These are phyloP conservation scores for Anser cygnoides DNA, from an alignment of 2,113 vertebrate species.

Conservation along the genomic window DNA sequence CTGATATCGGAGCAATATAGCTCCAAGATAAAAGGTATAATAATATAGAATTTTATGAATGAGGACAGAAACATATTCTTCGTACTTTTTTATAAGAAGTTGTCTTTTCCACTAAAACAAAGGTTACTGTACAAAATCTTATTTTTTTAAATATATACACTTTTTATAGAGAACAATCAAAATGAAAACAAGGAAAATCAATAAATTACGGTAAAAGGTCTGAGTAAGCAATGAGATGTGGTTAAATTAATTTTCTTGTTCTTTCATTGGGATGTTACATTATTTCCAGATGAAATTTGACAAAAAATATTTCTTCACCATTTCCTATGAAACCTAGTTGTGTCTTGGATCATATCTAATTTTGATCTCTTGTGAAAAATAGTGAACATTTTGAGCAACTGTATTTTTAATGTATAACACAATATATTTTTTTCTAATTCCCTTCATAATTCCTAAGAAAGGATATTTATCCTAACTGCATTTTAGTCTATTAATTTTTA, in stretches of 20 bases:
- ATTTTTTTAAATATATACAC: background rate
- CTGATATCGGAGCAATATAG: background rate
- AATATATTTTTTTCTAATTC: background rate
- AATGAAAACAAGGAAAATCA: background rate
- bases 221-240: background rate
- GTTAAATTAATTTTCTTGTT: background rate
- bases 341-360: background rate
- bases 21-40: background rate
- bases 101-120: background rate
- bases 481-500: slow-evolving; percentile 5
- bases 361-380: background rate
- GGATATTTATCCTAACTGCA: background rate
- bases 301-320: background rate
- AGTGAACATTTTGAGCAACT: background rate
- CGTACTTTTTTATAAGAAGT: background rate
- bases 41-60: background rate
- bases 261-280: background rate
- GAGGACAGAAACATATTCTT: background rate
- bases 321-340: background rate
- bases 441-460: background rate
- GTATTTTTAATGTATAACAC: background rate
- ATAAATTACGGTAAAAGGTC: background rate
- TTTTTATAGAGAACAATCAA: background rate
- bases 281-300: background rate
- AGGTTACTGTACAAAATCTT: background rate